Evolutionary conservation across 2,113 vertebrate genomes (phyloP).

Genomic region (Calidris pugnax): DNA sequence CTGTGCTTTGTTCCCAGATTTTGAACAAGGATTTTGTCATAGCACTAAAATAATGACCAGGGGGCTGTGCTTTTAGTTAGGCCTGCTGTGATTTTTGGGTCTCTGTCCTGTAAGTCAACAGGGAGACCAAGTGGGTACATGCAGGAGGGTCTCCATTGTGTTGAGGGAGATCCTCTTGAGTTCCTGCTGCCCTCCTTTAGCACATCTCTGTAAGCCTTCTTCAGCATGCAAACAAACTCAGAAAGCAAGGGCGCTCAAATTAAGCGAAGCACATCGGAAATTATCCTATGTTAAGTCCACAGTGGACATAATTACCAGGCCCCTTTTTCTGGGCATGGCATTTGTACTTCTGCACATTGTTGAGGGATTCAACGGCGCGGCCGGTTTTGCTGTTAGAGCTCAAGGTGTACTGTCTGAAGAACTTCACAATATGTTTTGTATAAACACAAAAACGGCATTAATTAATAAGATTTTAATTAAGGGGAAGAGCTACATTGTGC

Average conservation of each 20-base stretch:
- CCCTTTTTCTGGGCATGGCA: not conserved
- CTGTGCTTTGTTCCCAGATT: not conserved
- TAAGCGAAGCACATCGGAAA: not conserved
- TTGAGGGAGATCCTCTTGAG: not conserved
- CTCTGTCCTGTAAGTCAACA: not conserved
- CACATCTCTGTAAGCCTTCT: not conserved
- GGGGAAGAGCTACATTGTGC: not conserved
- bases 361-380: not conserved
- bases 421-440: not conserved
- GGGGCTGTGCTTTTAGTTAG: not conserved
- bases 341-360: not conserved
- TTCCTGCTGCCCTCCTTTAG: not conserved
- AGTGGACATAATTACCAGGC: not conserved
- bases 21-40: not conserved
- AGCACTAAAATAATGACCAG: not conserved
- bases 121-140: not conserved
- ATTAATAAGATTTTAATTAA: not conserved
- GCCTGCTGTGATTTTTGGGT: not conserved
- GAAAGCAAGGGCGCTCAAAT: not conserved
- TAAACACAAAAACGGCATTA: not conserved
- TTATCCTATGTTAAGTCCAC: not conserved
- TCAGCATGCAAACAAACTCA: not conserved
- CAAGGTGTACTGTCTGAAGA: not conserved
- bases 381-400: not conserved
- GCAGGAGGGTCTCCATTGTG: not conserved